Percentiles rank a stretch among this genome's conserved stretches.
Conservation (phyloP, 2,797 vertebrate species). For the Sebastes nivosus region DNA sequence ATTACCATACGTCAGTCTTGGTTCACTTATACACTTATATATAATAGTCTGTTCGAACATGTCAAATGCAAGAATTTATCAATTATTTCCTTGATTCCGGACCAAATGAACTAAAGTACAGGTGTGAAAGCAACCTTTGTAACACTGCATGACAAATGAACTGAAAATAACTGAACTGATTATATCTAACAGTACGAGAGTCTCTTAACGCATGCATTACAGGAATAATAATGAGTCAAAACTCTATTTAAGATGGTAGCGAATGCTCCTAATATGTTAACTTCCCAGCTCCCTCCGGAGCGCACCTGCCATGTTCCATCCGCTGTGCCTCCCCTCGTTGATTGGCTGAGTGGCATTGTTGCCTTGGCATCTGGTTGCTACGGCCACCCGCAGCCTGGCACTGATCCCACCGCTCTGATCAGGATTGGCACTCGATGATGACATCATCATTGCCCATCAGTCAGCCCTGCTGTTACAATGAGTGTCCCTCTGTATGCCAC, state of each 20-base stretch:
- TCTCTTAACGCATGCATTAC: not conserved
- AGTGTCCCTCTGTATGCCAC: constrained; percentile 39
- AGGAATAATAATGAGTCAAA: constrained; percentile 15
- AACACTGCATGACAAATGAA: not conserved
- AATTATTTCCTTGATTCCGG: not conserved
- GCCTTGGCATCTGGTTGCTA: constrained; percentile 71
- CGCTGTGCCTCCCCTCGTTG: constrained; percentile 22
- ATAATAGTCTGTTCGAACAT: not conserved
- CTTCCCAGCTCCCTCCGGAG: constrained; percentile 26
- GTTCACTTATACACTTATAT: not conserved
- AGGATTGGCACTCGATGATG: constrained; percentile 73
- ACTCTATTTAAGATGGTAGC: constrained; percentile 1
- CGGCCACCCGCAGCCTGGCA: constrained; percentile 72
- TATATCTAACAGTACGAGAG: not conserved
- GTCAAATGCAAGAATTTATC: not conserved
- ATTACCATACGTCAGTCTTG: not conserved
- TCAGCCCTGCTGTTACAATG: constrained; percentile 62
- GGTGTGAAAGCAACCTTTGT: not conserved
- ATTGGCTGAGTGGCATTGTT: constrained; percentile 65
- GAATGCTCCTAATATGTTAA: constrained; percentile 4
- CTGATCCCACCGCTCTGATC: constrained; percentile 73
- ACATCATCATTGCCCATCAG: constrained; percentile 77
- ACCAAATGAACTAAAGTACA: not conserved
- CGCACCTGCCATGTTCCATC: constrained; percentile 66
- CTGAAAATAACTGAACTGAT: not conserved